These are phyloP conservation scores for Drosophila paranaensis DNA, from an alignment of 2,888 invertebrate species.

Conservation along the genomic window DNA sequence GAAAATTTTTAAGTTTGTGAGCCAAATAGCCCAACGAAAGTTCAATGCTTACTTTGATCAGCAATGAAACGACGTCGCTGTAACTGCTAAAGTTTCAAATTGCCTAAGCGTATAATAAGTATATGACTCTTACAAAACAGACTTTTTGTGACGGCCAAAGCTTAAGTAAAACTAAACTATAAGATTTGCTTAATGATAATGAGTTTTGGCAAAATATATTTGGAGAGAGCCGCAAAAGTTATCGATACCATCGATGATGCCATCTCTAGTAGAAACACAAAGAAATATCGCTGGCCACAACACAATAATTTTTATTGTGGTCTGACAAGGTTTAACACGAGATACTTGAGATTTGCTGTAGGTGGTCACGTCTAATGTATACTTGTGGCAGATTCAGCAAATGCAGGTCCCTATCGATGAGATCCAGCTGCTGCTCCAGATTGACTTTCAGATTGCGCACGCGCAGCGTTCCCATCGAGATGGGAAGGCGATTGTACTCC, in stretches of 20 bases:
- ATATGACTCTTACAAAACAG: too few relatives aligned
- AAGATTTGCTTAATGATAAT: neutral
- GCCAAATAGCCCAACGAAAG: neutral
- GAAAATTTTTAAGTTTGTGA: neutral
- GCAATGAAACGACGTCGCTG: too few relatives aligned
- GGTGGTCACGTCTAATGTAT: slow-evolving; percentile 38
- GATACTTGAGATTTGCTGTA: slow-evolving; percentile 43
- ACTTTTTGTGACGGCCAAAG: too few relatives aligned
- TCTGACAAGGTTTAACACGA: slow-evolving; percentile 16
- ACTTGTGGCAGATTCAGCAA: slow-evolving; percentile 39
- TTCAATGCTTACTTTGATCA: neutral
- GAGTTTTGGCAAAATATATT: neutral
- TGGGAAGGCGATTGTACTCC: slow-evolving; percentile 63
- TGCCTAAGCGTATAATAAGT: too few relatives aligned
- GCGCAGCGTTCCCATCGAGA: slow-evolving; percentile 59
- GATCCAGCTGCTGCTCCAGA: slow-evolving; percentile 59
- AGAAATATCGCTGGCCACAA: neutral
- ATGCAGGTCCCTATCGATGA: slow-evolving; percentile 51
- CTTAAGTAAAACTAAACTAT: too few relatives aligned
- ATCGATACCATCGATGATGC: too few relatives aligned
- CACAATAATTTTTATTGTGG: too few relatives aligned
- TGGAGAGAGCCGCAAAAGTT: too few relatives aligned
- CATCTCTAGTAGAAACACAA: too few relatives aligned
- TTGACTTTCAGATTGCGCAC: slow-evolving; percentile 59
- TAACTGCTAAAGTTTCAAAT: too few relatives aligned